Base-by-base conservation (phyloP, 1,140 invertebrate species). In the Trissolcus basalis region DNA sequence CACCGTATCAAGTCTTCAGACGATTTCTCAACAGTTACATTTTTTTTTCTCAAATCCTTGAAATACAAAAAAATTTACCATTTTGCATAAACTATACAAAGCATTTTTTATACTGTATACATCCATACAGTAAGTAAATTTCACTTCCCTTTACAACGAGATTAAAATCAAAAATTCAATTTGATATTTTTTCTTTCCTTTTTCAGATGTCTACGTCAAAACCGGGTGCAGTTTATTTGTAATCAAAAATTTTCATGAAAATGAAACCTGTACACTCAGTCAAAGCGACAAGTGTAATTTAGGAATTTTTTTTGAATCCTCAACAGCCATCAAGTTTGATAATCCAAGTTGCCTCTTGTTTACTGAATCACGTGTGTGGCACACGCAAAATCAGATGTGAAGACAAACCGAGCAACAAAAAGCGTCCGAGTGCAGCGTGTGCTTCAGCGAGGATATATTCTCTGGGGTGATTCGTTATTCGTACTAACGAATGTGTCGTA, bases 401-500 rank as follows among this genome's bases (percentile, higher is more conserved):
- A 14, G 43, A 6, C 43, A 48, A 49, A 12, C 14, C n/a, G 10
- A 60, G 19, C 10, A 47, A 61, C 48, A 61, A 51, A 32, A 27
- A 27, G 33, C 16, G 9, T 16, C 35, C 49, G 15, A 55, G 5
- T 36, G n/a, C 10, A n/a, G 27, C 9, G 6, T 16, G 44, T 48
- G 45, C 58, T 41, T 1, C 9, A 14, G n/a, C 14, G 19, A 16
- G 39, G 12, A 61, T 61, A 61, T 55, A 47, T 61, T 50, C 19
- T 4, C 4, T 27, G 2, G 19, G 43, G 67, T 77, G 61, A 77
- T 77, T 77, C 73, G 70, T 77, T 77, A 77, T 48, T 58, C 47
- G 60, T 44, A 50, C 61, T 70, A 70, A 77, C 55, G 61, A 77
- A 77, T 77, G 55, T 70, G 56, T 65, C 59, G 45, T 55, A 47